Evolutionary conservation across 2,888 invertebrate species (phyloP), one percentile per base, ranked within the genome.

Genomic region (Alcis repandata): DNA sequence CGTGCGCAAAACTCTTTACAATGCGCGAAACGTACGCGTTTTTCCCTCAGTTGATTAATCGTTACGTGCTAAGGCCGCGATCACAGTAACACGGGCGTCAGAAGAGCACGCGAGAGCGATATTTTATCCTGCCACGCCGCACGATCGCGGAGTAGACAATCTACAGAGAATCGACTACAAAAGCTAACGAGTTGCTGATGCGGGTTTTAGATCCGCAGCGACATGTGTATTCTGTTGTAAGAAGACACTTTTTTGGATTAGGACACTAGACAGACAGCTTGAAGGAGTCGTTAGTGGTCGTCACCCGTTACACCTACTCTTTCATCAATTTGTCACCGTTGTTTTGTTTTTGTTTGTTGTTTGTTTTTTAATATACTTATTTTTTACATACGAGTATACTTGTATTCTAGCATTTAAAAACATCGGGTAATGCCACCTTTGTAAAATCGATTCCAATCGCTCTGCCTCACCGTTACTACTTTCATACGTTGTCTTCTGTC

Each of bases 101-200:
- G 59, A 62, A 61, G 61, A 64, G 69, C 69, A 69, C 71, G 71
- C 71, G 65, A 61, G 52, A 40, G 67, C 69, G 68, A 70, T 75
- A 66, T 70, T 66, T 74, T 67, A 72, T 70, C 62, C 63, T 56
- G 43, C 56, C 60, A 27, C 52, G 36, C 36, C 46, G 56, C 10
- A n/a, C 9, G 19, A 27, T 11, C 51, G 19, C 36, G 2, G 51
- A 51, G 8, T 19, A 36, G 13, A 19, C 19, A 20, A 51, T 36
- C 9, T 20, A n/a, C 36, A 51, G 51, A 51, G 20, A 38, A 17
- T 13, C 19, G 13, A n/a, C 13, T 19, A 13, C 9, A 11, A 17
- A n/a, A 19, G n/a, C n/a, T n/a, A n/a, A n/a, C n/a, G n/a, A n/a
- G n/a, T n/a, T n/a, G n/a, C n/a, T n/a, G n/a, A n/a, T n/a, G n/a